These are phyloP conservation scores for Orchestes rusci DNA, from an alignment of 2,888 invertebrate species.

Conservation along the genomic window DNA sequence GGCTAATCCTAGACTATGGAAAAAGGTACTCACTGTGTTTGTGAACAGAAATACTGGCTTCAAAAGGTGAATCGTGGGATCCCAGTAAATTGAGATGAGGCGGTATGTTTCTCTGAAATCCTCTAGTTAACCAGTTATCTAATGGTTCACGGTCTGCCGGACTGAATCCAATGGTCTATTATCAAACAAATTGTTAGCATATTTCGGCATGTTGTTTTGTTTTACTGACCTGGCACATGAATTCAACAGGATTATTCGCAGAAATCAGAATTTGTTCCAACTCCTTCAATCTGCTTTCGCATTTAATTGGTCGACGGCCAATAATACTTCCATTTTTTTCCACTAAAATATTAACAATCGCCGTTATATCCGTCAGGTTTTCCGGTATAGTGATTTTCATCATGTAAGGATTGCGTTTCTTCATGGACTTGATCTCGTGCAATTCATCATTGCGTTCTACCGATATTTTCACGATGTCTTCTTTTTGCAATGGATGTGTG, in stretches of 20 bases:
- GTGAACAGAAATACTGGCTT: constrained; percentile 43
- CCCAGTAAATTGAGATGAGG: constrained; percentile 71
- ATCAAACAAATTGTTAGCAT: neutral
- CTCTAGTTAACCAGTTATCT: constrained; percentile 73
- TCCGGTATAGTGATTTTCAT: constrained; percentile 80
- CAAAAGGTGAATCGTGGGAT: constrained; percentile 38
- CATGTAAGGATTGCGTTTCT: constrained; percentile 76
- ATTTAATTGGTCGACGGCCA: constrained; percentile 79
- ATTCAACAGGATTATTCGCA: constrained; percentile 75
- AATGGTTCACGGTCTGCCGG: constrained; percentile 69
- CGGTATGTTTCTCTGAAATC: constrained; percentile 79
- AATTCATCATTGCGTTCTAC: constrained; percentile 77
- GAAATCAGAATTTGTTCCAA: constrained; percentile 72
- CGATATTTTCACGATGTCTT: constrained; percentile 69
- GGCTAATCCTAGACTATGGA: too few relatives aligned
- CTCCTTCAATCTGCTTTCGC: constrained; percentile 77
- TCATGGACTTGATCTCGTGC: constrained; percentile 61
- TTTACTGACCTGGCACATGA: constrained; percentile 71
- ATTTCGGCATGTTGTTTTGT: neutral
- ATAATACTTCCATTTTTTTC: constrained; percentile 74
- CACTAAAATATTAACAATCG: constrained; percentile 73
- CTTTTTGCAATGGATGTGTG: constrained; percentile 68
- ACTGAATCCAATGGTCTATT: constrained; percentile 66
- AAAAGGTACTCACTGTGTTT: constrained; percentile 48
- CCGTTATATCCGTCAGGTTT: constrained; percentile 72